Evolutionary conservation across 2,113 vertebrate genomes (phyloP), one percentile per base, ranked within the genome.

Genomic region (Polypterus senegalus): DNA sequence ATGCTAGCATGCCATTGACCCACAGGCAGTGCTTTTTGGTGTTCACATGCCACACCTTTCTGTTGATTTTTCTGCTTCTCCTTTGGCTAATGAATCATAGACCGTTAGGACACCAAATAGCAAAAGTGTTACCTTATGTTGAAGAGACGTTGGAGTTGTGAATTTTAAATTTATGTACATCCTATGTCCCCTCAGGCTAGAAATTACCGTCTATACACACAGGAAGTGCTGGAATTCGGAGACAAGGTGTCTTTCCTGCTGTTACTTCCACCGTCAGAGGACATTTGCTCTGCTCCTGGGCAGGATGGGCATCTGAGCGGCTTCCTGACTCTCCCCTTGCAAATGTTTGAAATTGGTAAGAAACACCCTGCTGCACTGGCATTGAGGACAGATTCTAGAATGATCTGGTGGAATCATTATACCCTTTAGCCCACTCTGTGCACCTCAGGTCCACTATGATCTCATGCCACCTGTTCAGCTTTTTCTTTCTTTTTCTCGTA

Each of bases 321-420:
- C 9, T 62, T 67, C 46, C 70, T 87, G 67, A 83, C 81, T 6
- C 69, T 88, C 74, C 86, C 86, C 1, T 74, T 88, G 69, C 84
- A 87, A 74, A 79, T 80, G 69, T 88, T 87, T 73, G 86, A 88
- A 70, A 71, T 87, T 57, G 81, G 86, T 88, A 53, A 61, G 54
- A 11, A 9, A 53, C 27, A 47, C 48, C 27, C 44, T 45, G 57
- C 43, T 46, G 11, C 47, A 43, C 57, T 5, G 5, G 44, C 4
- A 3, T 3, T 58, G 57, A 46, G 57, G 57, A 46, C 8, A 5
- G 57, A 58, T 44, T 9, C 44, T 9, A 8, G n/a, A 46, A 46
- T 58, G 57, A 46, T 58, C 9, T 4, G 7, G 56, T 58, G 9
- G 55, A 43, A 4, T 5, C 27, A 27, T 27, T 27, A 27, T 27